Evolutionary conservation across 2,113 vertebrate species (phyloP).

Genomic region (Sarotherodon lohbergeri): DNA sequence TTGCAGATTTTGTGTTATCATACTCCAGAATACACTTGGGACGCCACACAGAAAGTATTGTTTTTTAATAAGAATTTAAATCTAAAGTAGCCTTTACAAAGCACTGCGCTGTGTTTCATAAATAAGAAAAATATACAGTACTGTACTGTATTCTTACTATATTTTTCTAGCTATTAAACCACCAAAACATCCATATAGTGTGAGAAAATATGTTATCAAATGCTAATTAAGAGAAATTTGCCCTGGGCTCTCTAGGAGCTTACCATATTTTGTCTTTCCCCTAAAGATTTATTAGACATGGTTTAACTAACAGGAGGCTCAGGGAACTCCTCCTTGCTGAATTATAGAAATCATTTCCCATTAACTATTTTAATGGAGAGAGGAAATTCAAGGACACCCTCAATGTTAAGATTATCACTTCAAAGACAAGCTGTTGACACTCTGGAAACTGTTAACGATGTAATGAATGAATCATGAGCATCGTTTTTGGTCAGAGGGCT

Average conservation of each 20-base stretch:
- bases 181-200: background rate
- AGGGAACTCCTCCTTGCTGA: constrained; percentile 64
- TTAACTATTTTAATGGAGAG: constrained; percentile 71
- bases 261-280: constrained; percentile 30
- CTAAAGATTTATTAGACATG: constrained; percentile 61
- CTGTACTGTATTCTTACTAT: background rate
- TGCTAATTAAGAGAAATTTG: constrained; percentile 6
- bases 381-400: constrained; percentile 68
- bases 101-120: background rate
- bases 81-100: background rate
- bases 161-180: background rate
- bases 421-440: constrained; percentile 75
- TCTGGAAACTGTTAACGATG: constrained; percentile 62
- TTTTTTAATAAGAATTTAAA: background rate
- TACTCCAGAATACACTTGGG: background rate
- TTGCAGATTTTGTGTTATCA: background rate
- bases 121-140: background rate
- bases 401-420: constrained; percentile 76
- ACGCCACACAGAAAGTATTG: background rate
- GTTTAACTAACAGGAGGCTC: constrained; percentile 65
- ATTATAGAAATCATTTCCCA: constrained; percentile 70
- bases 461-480: constrained; percentile 71
- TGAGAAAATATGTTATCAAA: background rate
- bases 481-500: constrained; percentile 55
- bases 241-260: constrained; percentile 18